Conservation (phyloP, 1,140 invertebrate species). For the Callitettix versicolor region DNA sequence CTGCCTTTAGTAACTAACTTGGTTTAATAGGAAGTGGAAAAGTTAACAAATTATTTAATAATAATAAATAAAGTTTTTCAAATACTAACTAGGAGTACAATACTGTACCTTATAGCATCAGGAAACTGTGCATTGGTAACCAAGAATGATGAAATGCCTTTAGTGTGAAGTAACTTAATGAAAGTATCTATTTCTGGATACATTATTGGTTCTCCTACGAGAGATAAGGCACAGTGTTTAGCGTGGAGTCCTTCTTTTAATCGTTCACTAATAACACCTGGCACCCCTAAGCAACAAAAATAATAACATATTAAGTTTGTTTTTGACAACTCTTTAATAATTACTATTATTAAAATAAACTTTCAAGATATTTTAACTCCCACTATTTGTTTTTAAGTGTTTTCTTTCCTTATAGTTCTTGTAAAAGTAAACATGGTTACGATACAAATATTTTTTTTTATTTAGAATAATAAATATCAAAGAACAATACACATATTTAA, state of each 20-base stretch:
- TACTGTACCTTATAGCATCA: constrained; percentile 40
- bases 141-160: constrained; percentile 46
- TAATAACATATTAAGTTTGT: neutral
- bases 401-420: too few species aligned
- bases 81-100: neutral
- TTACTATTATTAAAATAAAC: neutral
- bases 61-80: neutral
- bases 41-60: too few species aligned
- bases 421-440: too few species aligned
- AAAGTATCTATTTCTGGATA: constrained; percentile 54
- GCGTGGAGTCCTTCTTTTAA: constrained; percentile 41
- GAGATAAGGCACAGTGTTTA: constrained; percentile 50
- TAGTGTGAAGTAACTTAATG: constrained; percentile 40
- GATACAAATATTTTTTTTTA: too few species aligned
- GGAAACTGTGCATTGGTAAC: constrained; percentile 58
- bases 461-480: too few species aligned
- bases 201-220: constrained; percentile 59
- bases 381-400: too few species aligned
- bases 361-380: too few species aligned
- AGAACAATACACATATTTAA: too few species aligned
- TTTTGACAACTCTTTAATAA: neutral
- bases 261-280: constrained; percentile 43
- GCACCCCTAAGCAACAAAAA: constrained; percentile 39
- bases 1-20: too few species aligned
- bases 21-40: too few species aligned